phyloP scores from a whole-genome alignment of 2,113 vertebrate genomes.

The Triplophysa tibetana region DNA sequence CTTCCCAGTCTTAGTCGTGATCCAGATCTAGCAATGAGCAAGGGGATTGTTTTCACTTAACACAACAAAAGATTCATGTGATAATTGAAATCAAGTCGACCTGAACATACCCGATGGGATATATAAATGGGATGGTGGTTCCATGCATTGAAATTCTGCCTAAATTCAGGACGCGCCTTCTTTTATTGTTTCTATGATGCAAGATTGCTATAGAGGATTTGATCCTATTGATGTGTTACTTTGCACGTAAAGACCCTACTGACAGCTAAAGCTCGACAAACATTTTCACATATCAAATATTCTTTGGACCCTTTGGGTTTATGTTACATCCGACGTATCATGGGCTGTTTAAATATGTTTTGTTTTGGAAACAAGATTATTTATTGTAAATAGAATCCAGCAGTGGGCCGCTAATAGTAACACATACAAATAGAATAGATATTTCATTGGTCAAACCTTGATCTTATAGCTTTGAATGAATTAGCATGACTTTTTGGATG shows the following conservation, averaged over 20 bases:
- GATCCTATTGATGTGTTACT: background rate
- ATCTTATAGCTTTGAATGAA: conserved; percentile 37
- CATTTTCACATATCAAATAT: background rate
- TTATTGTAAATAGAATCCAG: no score
- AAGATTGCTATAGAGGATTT: background rate
- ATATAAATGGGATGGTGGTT: background rate
- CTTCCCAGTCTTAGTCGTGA: conserved; percentile 26
- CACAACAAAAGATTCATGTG: conserved; percentile 17
- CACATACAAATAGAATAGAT: background rate
- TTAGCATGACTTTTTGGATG: conserved; percentile 30
- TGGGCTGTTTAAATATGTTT: background rate
- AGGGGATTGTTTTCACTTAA: conserved; percentile 39
- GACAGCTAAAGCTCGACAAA: background rate
- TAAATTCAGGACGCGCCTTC: background rate
- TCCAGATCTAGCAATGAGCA: conserved; percentile 51
- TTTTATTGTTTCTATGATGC: background rate
- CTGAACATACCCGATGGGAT: background rate
- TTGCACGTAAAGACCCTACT: background rate
- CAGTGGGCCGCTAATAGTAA: background rate
- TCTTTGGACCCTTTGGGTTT: background rate
- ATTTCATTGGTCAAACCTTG: background rate
- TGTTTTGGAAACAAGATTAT: background rate
- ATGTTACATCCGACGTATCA: background rate
- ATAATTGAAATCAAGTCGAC: conserved; percentile 1
- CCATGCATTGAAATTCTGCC: background rate